Base-by-base conservation (phyloP, 2,888 invertebrate species). In the Agonopterix subpropinquella region DNA sequence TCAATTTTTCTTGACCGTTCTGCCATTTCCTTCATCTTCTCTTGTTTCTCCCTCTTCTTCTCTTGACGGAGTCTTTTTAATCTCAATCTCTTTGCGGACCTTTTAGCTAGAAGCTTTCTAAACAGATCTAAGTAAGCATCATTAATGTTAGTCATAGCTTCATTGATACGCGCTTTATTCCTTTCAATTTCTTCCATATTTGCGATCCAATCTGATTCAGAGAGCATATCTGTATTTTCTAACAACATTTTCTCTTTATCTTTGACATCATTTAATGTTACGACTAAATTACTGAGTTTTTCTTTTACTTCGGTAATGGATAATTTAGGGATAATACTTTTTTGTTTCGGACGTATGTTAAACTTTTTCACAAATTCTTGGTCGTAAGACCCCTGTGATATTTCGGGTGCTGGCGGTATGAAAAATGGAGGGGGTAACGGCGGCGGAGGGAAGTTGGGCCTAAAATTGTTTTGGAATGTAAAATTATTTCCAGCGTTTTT, bases 1-100 rank as follows among this genome's bases (percentile, higher is more conserved):
- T 95, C 92, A 58, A 93, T 92, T 55, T 90, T 84, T 48, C 90
- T 80, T 51, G 93, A 91, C 47, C 87, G 77, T 57, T 90, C 89
- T 54, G 82, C 70, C 49, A 86, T 73, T 42, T 77, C 74, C 53
- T 81, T 83, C 1, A 66, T 57, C 52, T 73, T 73, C 8, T 80
- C 74, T 55, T 79, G 69, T 57, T 85, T 89, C 43, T 81, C 77
- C 11, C 57, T 64, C 48, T 80, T 80, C 42, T 61, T 65, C 46
- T 78, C 77, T 39, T 68, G 61, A 36, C 75, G 68, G 43, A 79
- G 73, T 67, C 86, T 82, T 57, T 89, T 87, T 54, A 87, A 59
- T 51, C 89, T 70, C 54, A 84, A 72, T 56, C 90, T 77, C 62
- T 89, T 91, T 13, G 87, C 81, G 36, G 77, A 72, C 53, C 83